Percentiles rank a stretch among this genome's conserved stretches.
Conservation (phyloP, 2,797 vertebrate genomes). For the Saxicola maurus region DNA sequence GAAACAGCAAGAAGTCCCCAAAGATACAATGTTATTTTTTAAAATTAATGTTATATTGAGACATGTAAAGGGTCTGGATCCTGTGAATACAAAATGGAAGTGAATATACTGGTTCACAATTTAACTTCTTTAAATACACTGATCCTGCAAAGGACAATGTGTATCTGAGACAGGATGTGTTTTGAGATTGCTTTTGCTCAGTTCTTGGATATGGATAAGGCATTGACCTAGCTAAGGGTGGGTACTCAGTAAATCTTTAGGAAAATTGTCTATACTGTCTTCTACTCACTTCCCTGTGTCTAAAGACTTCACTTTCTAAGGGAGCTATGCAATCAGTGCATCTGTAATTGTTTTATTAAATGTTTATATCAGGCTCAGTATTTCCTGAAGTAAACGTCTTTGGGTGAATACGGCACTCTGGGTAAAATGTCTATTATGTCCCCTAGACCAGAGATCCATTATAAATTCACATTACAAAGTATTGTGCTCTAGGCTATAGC, state of each 20-base stretch:
- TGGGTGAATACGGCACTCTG: neutral
- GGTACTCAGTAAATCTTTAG: neutral
- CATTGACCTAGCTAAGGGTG: neutral
- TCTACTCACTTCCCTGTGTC: neutral
- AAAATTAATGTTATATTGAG: neutral
- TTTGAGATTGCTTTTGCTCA: neutral
- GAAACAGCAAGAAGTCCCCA: neutral
- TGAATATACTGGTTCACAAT: neutral
- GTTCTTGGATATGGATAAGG: neutral
- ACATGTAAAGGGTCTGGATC: neutral
- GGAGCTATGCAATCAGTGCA: neutral
- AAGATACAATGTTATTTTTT: neutral
- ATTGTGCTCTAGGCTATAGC: conserved; percentile 30
- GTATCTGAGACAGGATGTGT: neutral
- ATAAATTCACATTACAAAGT: neutral
- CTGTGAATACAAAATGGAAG: neutral
- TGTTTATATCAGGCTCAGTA: conserved; percentile 13
- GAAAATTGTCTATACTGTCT: neutral
- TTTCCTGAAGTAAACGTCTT: conserved; percentile 25
- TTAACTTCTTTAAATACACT: neutral
- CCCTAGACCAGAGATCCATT: conserved; percentile 6
- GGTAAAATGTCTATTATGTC: neutral
- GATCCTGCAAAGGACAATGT: neutral
- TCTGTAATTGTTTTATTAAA: conserved; percentile 28
- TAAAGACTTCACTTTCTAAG: neutral